phyloP scores from a whole-genome alignment of 2,797 vertebrate genomes.

The Paratrypauchen microcephalus region DNA sequence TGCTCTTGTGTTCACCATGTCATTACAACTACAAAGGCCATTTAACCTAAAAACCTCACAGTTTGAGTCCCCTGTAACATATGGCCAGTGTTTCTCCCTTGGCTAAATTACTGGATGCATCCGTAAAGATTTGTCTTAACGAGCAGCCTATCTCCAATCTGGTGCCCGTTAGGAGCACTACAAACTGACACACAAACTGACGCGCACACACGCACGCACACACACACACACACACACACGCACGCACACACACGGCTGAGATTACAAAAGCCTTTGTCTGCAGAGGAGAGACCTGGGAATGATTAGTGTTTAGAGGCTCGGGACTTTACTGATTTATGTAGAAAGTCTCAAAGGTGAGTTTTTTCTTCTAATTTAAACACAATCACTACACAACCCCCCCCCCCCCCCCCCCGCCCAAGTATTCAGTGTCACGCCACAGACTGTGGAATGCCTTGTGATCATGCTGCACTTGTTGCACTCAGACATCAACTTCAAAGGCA shows the following conservation, averaged over 20 bases:
- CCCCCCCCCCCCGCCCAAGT: too few relatives aligned
- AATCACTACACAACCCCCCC: slow-evolving; percentile 68
- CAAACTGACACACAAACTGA: slow-evolving; percentile 25
- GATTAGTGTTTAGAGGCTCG: slow-evolving; percentile 82
- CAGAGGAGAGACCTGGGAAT: slow-evolving; percentile 77
- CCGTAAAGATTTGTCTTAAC: slow-evolving; percentile 79
- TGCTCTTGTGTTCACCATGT: slow-evolving; percentile 75
- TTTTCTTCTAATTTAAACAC: slow-evolving; percentile 81
- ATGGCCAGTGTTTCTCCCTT: slow-evolving; percentile 74
- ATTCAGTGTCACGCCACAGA: slow-evolving; percentile 80
- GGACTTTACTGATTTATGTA: slow-evolving; percentile 81
- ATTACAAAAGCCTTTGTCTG: slow-evolving; percentile 82
- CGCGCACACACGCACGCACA: too few relatives aligned
- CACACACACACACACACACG: slow-evolving; percentile 34
- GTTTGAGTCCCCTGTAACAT: slow-evolving; percentile 78
- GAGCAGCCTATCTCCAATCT: slow-evolving; percentile 81
- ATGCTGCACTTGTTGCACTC: slow-evolving; percentile 77
- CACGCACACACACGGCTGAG: slow-evolving; percentile 71
- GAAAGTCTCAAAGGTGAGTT: slow-evolving; percentile 81
- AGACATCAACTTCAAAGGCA: slow-evolving; percentile 71
- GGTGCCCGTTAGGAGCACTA: slow-evolving; percentile 78
- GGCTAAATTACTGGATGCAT: slow-evolving; percentile 80
- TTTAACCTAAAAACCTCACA: slow-evolving; percentile 81
- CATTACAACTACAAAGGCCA: slow-evolving; percentile 81
- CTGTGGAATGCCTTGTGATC: slow-evolving; percentile 75